phyloP scores from a whole-genome alignment of 1,140 invertebrate genomes.

The Drosophila lacertosa region DNA sequence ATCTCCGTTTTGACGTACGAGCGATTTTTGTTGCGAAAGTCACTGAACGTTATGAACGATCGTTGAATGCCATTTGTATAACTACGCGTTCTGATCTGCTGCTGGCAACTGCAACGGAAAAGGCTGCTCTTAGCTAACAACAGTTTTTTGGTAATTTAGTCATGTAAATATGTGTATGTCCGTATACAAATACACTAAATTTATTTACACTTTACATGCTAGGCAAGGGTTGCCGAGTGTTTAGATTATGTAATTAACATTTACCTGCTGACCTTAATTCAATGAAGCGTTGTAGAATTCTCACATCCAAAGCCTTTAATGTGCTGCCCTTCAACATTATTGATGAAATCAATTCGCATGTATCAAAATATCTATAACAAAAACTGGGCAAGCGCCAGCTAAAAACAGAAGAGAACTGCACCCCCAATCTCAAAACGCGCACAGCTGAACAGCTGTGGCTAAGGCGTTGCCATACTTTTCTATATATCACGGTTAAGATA shows the following conservation, averaged over 20 bases:
- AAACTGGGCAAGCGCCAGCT: neutral
- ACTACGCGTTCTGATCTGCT: conserved; percentile 19
- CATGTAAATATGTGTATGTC: conserved; percentile 2
- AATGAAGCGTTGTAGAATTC: conserved; percentile 45
- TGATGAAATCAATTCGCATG: neutral
- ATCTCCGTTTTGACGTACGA: conserved; percentile 89
- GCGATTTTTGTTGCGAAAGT: conserved; percentile 84
- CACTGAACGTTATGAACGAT: conserved; percentile 72
- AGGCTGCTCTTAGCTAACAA: conserved; percentile 11
- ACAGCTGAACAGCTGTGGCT: neutral
- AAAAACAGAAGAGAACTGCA: neutral
- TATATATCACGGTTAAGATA: neutral
- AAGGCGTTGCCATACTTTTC: conserved; percentile 38
- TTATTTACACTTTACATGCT: conserved; percentile 13
- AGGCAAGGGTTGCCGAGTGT: conserved; percentile 20
- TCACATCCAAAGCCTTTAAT: conserved; percentile 57
- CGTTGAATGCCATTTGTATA: conserved; percentile 53
- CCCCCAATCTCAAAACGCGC: neutral
- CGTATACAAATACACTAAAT: conserved; percentile 14
- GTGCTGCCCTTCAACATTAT: conserved; percentile 66
- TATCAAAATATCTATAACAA: neutral
- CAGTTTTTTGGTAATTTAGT: conserved; percentile 59
- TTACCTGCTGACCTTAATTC: conserved; percentile 79
- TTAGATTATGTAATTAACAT: conserved; percentile 67
- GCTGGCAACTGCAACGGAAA: conserved; percentile 29